Evolutionary conservation across 2,797 vertebrate species (phyloP).

Genomic region (Ctenochaetus hawaiiensis): DNA sequence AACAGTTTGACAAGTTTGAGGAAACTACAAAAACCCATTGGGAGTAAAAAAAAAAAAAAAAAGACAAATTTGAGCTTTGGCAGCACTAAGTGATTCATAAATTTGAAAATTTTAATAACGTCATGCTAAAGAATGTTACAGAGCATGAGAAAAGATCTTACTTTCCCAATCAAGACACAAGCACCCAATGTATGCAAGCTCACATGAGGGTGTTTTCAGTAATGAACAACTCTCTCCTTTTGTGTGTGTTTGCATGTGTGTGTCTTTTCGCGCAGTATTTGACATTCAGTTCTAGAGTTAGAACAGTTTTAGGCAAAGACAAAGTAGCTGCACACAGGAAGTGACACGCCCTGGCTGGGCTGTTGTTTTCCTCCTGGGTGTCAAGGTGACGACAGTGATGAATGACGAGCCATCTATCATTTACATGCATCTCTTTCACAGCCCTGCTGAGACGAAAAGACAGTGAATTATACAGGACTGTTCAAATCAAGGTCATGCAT

Average conservation of each 20-base stretch:
- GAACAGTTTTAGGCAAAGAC: slow-evolving; percentile 46
- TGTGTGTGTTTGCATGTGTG: slow-evolving; percentile 3
- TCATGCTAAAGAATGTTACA: no score
- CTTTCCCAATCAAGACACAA: background rate
- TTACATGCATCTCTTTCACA: slow-evolving; percentile 66
- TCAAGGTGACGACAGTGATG: slow-evolving; percentile 75
- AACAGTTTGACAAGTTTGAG: slow-evolving; percentile 13
- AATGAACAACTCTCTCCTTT: slow-evolving; percentile 15
- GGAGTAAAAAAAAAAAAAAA: background rate
- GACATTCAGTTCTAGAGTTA: slow-evolving; percentile 46
- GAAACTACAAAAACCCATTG: slow-evolving; percentile 6
- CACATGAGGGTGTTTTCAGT: background rate
- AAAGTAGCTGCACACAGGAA: slow-evolving; percentile 69
- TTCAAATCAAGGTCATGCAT: slow-evolving; percentile 72
- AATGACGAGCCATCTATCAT: slow-evolving; percentile 76
- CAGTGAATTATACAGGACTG: slow-evolving; percentile 65
- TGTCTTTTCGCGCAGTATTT: slow-evolving; percentile 30
- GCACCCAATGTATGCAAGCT: background rate
- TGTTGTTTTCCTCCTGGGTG: slow-evolving; percentile 68
- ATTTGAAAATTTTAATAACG: background rate
- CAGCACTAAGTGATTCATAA: background rate
- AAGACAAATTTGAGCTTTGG: background rate
- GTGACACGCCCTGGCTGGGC: slow-evolving; percentile 50
- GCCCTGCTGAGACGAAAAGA: slow-evolving; percentile 49
- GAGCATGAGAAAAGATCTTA: background rate